Conservation (phyloP, 1,140 invertebrate species). For the Drosophila truncata region DNA sequence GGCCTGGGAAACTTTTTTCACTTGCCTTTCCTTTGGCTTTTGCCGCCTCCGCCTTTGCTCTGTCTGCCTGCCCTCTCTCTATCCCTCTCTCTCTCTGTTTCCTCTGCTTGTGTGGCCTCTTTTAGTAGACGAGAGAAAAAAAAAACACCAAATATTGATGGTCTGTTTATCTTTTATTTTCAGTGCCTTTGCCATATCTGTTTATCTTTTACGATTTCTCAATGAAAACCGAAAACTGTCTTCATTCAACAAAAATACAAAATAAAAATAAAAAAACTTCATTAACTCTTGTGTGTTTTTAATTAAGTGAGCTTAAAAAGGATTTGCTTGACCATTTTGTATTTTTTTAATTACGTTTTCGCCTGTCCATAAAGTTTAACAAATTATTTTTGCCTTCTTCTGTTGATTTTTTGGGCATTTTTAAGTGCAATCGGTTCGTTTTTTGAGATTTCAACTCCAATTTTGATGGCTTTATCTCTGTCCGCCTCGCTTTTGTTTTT, state of each 20-base stretch:
- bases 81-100: too few relatives aligned
- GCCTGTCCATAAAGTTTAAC: constrained; percentile 79
- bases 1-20: constrained; percentile 47
- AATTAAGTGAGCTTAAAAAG: constrained; percentile 74
- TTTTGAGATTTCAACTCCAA: constrained; percentile 40
- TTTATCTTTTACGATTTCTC: constrained; percentile 53
- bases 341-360: constrained; percentile 78
- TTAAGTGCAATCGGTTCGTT: constrained; percentile 49
- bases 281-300: constrained; percentile 68
- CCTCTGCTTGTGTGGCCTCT: constrained; percentile 70
- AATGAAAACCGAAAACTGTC: constrained; percentile 75
- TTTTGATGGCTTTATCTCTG: constrained; percentile 73
- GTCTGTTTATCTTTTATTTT: constrained; percentile 77
- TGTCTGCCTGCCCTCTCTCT: too few relatives aligned
- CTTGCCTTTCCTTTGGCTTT: constrained; percentile 46
- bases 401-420: constrained; percentile 37
- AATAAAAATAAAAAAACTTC: constrained; percentile 48
- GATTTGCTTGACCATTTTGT: constrained; percentile 45
- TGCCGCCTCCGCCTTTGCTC: constrained; percentile 49
- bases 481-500: constrained; percentile 32
- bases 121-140: constrained; percentile 42
- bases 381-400: constrained; percentile 44
- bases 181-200: constrained; percentile 20
- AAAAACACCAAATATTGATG: constrained; percentile 63
- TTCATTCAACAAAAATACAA: constrained; percentile 65